These are phyloP conservation scores for Crossocerus cetratus DNA, from an alignment of 2,888 invertebrate species.

Conservation along the genomic window DNA sequence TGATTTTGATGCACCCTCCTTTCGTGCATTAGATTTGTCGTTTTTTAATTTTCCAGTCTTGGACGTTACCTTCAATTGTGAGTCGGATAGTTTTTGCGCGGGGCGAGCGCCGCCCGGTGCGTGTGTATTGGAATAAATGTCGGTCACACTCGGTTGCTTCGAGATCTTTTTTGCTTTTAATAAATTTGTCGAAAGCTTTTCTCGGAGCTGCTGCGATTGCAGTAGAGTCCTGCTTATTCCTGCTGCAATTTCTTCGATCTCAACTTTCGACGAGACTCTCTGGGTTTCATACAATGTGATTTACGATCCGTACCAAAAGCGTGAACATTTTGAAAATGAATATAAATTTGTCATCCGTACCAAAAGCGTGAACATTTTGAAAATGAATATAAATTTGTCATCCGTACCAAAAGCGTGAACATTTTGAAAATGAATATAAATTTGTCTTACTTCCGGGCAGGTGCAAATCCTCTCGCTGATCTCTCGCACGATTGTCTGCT, in stretches of 20 bases:
- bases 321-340: no score
- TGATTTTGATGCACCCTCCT: neutral
- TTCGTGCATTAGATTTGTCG: neutral
- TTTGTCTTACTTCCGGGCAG: constrained; percentile 65
- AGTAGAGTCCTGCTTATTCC: constrained; percentile 67
- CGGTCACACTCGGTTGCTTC: constrained; percentile 39
- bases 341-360: no score
- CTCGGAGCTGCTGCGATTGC: constrained; percentile 68
- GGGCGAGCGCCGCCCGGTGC: constrained; percentile 10
- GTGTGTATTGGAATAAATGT: constrained; percentile 53
- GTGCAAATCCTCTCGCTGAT: constrained; percentile 61
- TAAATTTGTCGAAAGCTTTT: constrained; percentile 58
- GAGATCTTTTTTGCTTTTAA: constrained; percentile 48
- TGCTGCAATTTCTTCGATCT: constrained; percentile 64
- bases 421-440: constrained; percentile 1
- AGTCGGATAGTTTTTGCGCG: neutral
- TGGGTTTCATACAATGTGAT: no score
- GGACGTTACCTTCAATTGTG: neutral
- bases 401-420: neutral
- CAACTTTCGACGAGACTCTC: constrained; percentile 40
- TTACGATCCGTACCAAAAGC: no score
- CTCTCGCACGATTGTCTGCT: constrained; percentile 54
- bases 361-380: no score
- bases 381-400: constrained; percentile 7
- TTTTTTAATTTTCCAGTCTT: neutral